Percentiles rank a stretch among this genome's conserved stretches.
Evolutionary conservation across 2,113 vertebrate genomes (phyloP).

Genomic region (Sterrhoptilus dennistouni): DNA sequence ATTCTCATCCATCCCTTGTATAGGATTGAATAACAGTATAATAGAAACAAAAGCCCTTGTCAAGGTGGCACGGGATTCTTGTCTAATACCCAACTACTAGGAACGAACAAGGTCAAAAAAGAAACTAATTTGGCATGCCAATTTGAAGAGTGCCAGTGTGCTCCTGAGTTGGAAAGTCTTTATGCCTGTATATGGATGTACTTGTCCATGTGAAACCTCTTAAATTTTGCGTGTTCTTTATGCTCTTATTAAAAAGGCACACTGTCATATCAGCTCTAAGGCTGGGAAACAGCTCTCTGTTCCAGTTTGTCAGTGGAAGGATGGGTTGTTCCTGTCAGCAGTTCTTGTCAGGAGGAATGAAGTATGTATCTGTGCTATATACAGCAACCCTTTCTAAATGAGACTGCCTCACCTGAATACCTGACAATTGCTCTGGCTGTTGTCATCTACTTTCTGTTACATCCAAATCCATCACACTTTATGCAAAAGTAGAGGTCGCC

Average conservation of each 20-base stretch:
- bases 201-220: background rate
- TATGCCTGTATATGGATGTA: background rate
- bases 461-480: slow-evolving; percentile 12
- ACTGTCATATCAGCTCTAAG: background rate
- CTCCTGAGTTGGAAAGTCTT: background rate
- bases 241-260: background rate
- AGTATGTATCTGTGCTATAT: background rate
- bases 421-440: slow-evolving; percentile 32
- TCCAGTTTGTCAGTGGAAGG: background rate
- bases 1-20: background rate
- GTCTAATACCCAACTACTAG: slow-evolving; percentile 14
- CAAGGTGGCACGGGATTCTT: slow-evolving; percentile 8
- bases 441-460: background rate
- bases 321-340: slow-evolving; percentile 21
- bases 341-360: background rate
- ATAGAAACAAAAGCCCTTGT: slow-evolving; percentile 39
- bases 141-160: background rate
- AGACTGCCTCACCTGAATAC: background rate
- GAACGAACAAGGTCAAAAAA: slow-evolving; percentile 1
- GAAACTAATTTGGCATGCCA: background rate
- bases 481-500: background rate
- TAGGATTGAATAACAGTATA: background rate
- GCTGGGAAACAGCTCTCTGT: background rate
- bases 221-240: background rate
- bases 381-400: slow-evolving; percentile 33